Percentiles rank a stretch among this genome's conserved stretches.
phyloP scores from a whole-genome alignment of 2,888 invertebrate species.

The Oxytorus armatus region DNA sequence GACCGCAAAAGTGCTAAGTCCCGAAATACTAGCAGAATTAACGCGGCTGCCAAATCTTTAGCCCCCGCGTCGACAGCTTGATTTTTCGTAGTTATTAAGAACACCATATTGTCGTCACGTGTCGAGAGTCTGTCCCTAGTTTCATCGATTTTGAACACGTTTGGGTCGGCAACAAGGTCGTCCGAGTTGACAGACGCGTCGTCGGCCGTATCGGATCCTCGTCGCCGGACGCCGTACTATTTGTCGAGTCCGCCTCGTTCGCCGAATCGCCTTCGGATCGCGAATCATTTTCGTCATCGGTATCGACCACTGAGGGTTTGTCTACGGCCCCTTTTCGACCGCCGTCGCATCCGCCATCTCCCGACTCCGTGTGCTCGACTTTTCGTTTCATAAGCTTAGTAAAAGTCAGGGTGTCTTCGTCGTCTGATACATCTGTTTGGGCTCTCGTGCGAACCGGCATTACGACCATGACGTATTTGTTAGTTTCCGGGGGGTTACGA shows the following conservation, averaged over 20 bases:
- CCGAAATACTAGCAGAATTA: not conserved
- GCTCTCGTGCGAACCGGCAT: constrained; percentile 70
- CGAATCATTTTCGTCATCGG: not conserved
- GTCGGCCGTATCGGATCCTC: not conserved
- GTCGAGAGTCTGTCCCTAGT: constrained; percentile 49
- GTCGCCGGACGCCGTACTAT: not conserved
- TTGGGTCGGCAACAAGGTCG: not conserved
- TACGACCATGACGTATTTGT: constrained; percentile 21
- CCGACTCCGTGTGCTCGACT: not conserved
- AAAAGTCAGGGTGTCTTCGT: not conserved
- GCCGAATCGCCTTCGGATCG: not conserved
- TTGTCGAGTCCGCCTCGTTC: not conserved
- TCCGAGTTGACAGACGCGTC: not conserved
- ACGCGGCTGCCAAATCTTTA: not conserved
- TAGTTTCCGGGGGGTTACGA: constrained; percentile 66
- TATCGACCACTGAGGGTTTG: not conserved
- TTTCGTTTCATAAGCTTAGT: constrained; percentile 7
- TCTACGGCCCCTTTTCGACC: not conserved
- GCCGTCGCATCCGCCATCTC: not conserved
- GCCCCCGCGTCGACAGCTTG: constrained; percentile 52
- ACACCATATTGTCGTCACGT: constrained; percentile 45
- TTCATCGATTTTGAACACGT: not conserved
- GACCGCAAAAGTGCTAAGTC: not conserved
- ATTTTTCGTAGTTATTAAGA: constrained; percentile 38
- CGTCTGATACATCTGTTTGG: constrained; percentile 2